Evolutionary conservation across 2,888 invertebrate species (phyloP), one percentile per base, ranked within the genome.

Genomic region (Torymus auratus): DNA sequence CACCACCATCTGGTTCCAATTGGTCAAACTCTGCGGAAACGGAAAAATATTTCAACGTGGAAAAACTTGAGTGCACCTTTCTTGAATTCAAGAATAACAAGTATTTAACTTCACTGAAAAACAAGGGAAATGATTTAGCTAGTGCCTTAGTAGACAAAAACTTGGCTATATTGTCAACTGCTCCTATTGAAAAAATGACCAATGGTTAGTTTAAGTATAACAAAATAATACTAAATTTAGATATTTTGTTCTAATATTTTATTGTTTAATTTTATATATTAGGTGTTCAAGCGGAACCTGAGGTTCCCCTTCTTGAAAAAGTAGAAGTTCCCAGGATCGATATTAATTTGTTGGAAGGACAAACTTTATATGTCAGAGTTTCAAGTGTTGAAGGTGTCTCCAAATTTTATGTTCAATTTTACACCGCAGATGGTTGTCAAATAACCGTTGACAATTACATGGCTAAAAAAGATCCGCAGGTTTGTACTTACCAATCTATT

Each of bases 1-100:
- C 92, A 20, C 94, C 95, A 0, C 91, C 91, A 0, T 81, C 82
- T 61, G 93, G 92, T 5, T 93, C 92, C 0, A 91, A 90, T 80
- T 95, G 95, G 95, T 92, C 92, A 12, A 84, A 86, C 56, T 81
- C 81, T 52, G 89, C 92, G 0, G 91, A 91, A 62, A 92, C 94
- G 72, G 93, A 93, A 81, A 89, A 92, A n/a, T 55, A 78, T 23
- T 95, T 95, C 86, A 93, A 93, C 84, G 93, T 92, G 52, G 93
- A 94, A 1, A 89, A 91, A 0, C 94, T 93, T 85, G 92, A 92
- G 80, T 94, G 94, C 86, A 92, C 91, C 55, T 94, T 94, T 88
- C 92, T 93, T 55, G 92, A 92, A 12, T 85, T 85, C 7, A 88
- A 88, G 70, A 86, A 91, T 0, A 92, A 92, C 12, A 93, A 92